Conservation (phyloP, 1,140 invertebrate genomes). For the Drosophila erecta region DNA sequence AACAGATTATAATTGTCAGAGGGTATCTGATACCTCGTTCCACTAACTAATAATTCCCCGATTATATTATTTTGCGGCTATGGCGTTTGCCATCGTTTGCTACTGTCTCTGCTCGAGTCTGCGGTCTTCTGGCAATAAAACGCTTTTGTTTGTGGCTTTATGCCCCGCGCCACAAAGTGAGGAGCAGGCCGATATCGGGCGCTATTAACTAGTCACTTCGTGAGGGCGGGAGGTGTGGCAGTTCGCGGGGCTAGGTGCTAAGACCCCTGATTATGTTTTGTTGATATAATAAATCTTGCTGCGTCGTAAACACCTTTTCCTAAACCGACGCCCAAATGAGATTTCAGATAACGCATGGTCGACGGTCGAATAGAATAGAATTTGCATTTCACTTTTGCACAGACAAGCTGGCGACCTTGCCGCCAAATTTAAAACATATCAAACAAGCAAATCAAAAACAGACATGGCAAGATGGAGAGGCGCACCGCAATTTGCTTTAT, state of each 20-base stretch:
- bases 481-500: conserved; percentile 32
- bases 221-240: conserved; percentile 16
- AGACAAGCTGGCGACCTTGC: conserved; percentile 54
- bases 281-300: conserved; percentile 48
- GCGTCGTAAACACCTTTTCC: conserved; percentile 23
- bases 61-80: conserved; percentile 22
- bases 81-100: conserved; percentile 42
- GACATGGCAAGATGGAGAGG: conserved; percentile 37
- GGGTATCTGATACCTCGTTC: background rate
- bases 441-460: conserved; percentile 73
- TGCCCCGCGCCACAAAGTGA: conserved; percentile 43
- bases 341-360: conserved; percentile 9
- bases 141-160: conserved; percentile 65
- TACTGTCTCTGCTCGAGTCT: conserved; percentile 43
- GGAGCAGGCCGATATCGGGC: conserved; percentile 38
- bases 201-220: conserved; percentile 63
- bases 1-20: background rate
- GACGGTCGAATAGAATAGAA: conserved; percentile 15
- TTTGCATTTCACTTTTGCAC: conserved; percentile 60
- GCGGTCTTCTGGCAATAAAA: conserved; percentile 67
- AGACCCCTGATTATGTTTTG: conserved; percentile 31
- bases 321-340: background rate
- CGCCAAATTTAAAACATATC: conserved; percentile 67
- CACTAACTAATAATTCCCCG: no score
- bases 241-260: conserved; percentile 2